phyloP scores from a whole-genome alignment of 2,888 invertebrate genomes.

The Drosophila bunnanda region DNA sequence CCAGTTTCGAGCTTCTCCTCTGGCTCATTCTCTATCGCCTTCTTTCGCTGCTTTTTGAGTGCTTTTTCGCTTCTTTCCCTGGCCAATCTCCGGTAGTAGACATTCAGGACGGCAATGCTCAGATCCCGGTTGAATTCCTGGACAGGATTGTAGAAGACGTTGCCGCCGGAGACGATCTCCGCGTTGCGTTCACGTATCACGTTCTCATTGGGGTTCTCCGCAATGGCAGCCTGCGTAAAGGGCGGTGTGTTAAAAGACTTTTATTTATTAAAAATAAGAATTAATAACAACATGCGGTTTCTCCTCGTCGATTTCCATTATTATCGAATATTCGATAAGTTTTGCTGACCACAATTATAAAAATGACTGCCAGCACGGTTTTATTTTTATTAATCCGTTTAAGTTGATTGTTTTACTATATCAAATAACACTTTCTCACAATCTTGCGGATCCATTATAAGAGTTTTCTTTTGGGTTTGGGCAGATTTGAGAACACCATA shows the following conservation, averaged over 20 bases:
- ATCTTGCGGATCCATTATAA: too few relatives aligned
- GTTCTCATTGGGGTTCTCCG: slow-evolving; percentile 60
- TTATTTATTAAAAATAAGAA: not conserved
- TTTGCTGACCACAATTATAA: not conserved
- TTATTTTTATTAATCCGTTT: too few relatives aligned
- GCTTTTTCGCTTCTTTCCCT: slow-evolving; percentile 80
- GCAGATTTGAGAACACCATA: too few relatives aligned
- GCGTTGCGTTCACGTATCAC: slow-evolving; percentile 90
- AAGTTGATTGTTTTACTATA: too few relatives aligned
- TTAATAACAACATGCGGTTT: slow-evolving; percentile 26
- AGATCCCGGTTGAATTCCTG: slow-evolving; percentile 99
- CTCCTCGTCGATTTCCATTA: slow-evolving; percentile 39
- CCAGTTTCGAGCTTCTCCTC: not conserved
- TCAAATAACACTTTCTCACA: too few relatives aligned
- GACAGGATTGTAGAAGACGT: slow-evolving; percentile 99
- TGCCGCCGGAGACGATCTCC: slow-evolving; percentile 89
- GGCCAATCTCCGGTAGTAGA: slow-evolving; percentile 87
- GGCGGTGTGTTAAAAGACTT: not conserved
- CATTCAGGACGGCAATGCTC: slow-evolving; percentile 90
- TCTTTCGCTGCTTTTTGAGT: slow-evolving; percentile 55
- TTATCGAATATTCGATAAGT: not conserved
- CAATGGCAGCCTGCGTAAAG: slow-evolving; percentile 3
- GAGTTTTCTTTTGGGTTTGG: too few relatives aligned
- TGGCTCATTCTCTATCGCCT: not conserved
- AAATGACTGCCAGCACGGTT: not conserved